phyloP scores from a whole-genome alignment of 2,888 invertebrate genomes.

The Nemurella pictetii region DNA sequence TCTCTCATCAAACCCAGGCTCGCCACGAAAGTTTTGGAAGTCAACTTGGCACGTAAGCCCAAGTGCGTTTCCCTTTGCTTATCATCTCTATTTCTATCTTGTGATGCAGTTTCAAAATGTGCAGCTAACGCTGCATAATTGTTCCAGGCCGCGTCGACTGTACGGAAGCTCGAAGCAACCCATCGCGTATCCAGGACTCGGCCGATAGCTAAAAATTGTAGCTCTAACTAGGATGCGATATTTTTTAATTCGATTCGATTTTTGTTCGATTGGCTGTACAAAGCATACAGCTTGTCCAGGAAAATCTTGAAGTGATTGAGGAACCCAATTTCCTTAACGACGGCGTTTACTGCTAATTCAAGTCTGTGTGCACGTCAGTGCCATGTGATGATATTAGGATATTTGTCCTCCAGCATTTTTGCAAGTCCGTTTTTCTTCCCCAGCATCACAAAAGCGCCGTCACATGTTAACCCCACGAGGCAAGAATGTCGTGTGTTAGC shows the following conservation, averaged over 20 bases:
- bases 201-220: slow-evolving; percentile 39
- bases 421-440: slow-evolving; percentile 41
- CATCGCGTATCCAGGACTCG: slow-evolving; percentile 38
- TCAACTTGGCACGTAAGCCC: not conserved
- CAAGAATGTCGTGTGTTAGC: not conserved
- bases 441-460: slow-evolving; percentile 39
- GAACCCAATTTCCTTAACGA: slow-evolving; percentile 37
- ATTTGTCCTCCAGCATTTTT: slow-evolving; percentile 35
- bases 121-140: slow-evolving; percentile 34
- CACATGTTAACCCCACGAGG: slow-evolving; percentile 27
- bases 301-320: slow-evolving; percentile 41
- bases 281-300: slow-evolving; percentile 39
- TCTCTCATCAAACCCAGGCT: not conserved
- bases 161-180: slow-evolving; percentile 38
- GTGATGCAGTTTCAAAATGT: slow-evolving; percentile 17
- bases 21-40: not conserved
- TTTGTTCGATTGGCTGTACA: slow-evolving; percentile 40
- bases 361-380: slow-evolving; percentile 40
- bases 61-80: not conserved
- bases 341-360: slow-evolving; percentile 38
- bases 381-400: slow-evolving; percentile 39
- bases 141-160: slow-evolving; percentile 39
- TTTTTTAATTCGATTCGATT: slow-evolving; percentile 38
- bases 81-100: not conserved
- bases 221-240: slow-evolving; percentile 30